These are phyloP conservation scores for Cottus gobio DNA, from an alignment of 2,113 vertebrate species.

Conservation along the genomic window DNA sequence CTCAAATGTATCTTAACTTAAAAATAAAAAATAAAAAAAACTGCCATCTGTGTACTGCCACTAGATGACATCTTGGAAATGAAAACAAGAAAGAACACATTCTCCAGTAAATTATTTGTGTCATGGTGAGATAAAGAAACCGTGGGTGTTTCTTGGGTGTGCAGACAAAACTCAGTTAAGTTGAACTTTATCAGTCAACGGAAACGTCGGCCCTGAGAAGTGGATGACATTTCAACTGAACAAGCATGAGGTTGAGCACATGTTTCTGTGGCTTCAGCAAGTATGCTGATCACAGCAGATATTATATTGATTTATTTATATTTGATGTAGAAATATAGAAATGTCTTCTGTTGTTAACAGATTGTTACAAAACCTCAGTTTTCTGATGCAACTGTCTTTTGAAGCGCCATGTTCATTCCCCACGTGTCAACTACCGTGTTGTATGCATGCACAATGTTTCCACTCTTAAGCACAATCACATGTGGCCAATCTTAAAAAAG, in stretches of 20 bases:
- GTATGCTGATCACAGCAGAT: not conserved
- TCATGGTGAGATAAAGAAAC: conserved; percentile 59
- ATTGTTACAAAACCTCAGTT: not conserved
- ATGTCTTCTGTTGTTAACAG: not conserved
- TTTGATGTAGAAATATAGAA: not conserved
- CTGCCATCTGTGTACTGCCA: not conserved
- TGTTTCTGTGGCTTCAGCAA: not conserved
- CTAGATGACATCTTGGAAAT: not conserved
- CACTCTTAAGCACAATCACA: conserved; percentile 64
- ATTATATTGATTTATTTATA: too few relatives aligned
- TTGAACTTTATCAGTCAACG: conserved; percentile 59
- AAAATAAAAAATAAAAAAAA: not conserved
- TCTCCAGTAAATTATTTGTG: conserved; percentile 29
- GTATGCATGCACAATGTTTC: conserved; percentile 48
- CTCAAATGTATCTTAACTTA: not conserved
- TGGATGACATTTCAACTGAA: not conserved
- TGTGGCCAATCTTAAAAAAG: conserved; percentile 71
- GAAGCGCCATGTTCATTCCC: not conserved
- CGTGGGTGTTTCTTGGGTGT: conserved; percentile 58
- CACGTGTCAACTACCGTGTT: not conserved
- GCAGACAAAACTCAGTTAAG: not conserved
- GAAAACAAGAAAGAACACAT: not conserved
- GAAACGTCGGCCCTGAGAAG: conserved; percentile 25
- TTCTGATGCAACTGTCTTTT: not conserved
- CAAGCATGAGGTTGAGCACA: not conserved